Base-by-base conservation (phyloP, 2,797 vertebrate genomes). In the Microctenopoma lineatum region DNA sequence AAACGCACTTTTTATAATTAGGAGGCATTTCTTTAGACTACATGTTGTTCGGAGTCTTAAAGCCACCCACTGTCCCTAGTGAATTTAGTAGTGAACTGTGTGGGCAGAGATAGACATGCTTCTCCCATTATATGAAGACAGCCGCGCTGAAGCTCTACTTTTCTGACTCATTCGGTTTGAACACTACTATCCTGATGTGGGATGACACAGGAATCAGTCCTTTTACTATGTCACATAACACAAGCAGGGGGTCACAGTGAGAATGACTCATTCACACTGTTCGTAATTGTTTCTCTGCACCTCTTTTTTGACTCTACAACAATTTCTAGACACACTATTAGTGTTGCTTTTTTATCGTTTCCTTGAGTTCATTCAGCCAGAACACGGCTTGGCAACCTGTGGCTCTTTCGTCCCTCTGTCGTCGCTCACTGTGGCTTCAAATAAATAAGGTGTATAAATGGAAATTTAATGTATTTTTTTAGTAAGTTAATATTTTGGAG, bases 141-240 rank as follows among this genome's bases (percentile, higher is more conserved):
- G 64, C 46, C 61, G 8, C 47, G 42, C 64, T 63, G 68, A 74
- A 74, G 54, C 55, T 66, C 56, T 51, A 64, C 66, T 61, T 55
- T 74, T 66, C 52, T 84, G 79, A 82, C 61, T 86, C 79, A 82
- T 76, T 81, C 66, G 70, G 39, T 70, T 66, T 66, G 50, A 84
- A 67, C 44, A 65, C 66, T 42, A 36, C 66, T 60, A 26, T 12
- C 5, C 38, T 58, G 79, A 82, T 25, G 73, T 68, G 74, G 75
- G 83, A 79, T 8, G 25, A 64, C 63, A 73, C 55, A 73, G 50
- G 68, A 75, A 56, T 72, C 6, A 7, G 80, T 85, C 53, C 50
- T 72, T 73, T 77, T 65, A 42, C 57, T 79, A 55, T 75, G 70
- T 86, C 80, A 80, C 73, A 73, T 80, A 84, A 77, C 77, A 80